phyloP scores from a whole-genome alignment of 37 sponge, comb jelly and placozoan species.

The Ephydatia muelleri region DNA sequence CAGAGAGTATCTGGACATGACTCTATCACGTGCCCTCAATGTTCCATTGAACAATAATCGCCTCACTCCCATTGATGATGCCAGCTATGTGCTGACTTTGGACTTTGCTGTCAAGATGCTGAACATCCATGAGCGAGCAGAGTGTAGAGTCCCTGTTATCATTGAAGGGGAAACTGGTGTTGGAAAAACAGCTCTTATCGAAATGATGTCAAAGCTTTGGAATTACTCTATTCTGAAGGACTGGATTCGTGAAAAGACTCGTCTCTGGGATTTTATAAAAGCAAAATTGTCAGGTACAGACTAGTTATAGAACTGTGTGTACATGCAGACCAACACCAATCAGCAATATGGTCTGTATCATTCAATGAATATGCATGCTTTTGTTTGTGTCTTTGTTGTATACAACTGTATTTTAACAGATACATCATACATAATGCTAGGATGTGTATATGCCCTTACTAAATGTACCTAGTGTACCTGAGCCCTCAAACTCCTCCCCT shows the following conservation, averaged over 20 bases:
- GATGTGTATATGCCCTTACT: no score
- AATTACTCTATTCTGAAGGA: conserved; percentile 60
- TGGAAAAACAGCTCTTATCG: conserved; percentile 88
- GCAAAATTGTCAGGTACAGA: conserved; percentile 5
- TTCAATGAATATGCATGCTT: no score
- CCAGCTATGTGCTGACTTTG: conserved; percentile 83
- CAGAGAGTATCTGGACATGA: conserved; percentile 62
- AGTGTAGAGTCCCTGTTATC: conserved; percentile 87
- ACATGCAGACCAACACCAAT: neutral
- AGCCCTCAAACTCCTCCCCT: no score
- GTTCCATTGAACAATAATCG: conserved; percentile 50
- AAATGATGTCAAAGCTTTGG: conserved; percentile 90
- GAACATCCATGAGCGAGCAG: conserved; percentile 66
- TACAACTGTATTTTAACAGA: neutral
- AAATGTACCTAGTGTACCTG: no score
- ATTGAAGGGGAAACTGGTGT: conserved; percentile 97
- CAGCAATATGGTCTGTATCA: no score
- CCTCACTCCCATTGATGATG: conserved; percentile 70
- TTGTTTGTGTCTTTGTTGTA: no score
- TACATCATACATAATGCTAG: no score
- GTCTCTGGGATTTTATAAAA: conserved; percentile 26
- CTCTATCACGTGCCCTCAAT: conserved; percentile 72
- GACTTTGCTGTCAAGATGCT: conserved; percentile 88
- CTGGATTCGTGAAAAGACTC: conserved; percentile 53
- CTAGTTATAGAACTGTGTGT: conserved; percentile 5